These are phyloP conservation scores for Melinaea menophilus DNA, from an alignment of 2,888 invertebrate species.

Conservation along the genomic window DNA sequence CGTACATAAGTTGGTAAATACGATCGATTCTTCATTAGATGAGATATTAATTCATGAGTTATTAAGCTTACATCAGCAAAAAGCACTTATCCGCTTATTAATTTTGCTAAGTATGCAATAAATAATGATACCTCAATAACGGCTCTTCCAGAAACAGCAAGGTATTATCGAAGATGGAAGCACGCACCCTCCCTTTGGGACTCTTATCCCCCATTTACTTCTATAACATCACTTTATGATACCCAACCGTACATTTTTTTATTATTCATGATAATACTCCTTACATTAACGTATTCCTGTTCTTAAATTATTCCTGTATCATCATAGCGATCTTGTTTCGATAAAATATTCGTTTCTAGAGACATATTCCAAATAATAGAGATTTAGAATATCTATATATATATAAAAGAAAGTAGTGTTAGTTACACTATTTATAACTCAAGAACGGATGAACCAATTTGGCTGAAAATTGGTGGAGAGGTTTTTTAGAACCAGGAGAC, in stretches of 20 bases:
- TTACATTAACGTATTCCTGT: slow-evolving; percentile 64
- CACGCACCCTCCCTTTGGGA: slow-evolving; percentile 50
- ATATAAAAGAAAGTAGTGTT: too few species aligned
- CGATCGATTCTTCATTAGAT: too few species aligned
- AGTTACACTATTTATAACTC: too few species aligned
- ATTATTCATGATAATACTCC: slow-evolving; percentile 72
- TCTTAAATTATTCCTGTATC: slow-evolving; percentile 32
- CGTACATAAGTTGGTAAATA: too few species aligned
- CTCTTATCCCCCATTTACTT: slow-evolving; percentile 68
- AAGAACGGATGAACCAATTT: too few species aligned
- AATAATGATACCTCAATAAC: slow-evolving; percentile 7
- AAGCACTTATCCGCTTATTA: not conserved
- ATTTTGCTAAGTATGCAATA: slow-evolving; percentile 9
- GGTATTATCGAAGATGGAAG: slow-evolving; percentile 35
- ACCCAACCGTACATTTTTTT: slow-evolving; percentile 63
- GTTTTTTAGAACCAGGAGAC: too few species aligned
- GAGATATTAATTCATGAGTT: slow-evolving; percentile 1
- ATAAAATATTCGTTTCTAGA: not conserved
- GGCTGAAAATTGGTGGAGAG: too few species aligned
- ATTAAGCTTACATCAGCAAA: not conserved
- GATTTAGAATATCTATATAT: too few species aligned
- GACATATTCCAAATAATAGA: too few species aligned
- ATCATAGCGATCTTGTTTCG: slow-evolving; percentile 4
- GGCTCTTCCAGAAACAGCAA: slow-evolving; percentile 32
- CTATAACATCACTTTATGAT: slow-evolving; percentile 72